Evolutionary conservation across 2,888 invertebrate species (phyloP).

Genomic region (Andrena hattorfiana): DNA sequence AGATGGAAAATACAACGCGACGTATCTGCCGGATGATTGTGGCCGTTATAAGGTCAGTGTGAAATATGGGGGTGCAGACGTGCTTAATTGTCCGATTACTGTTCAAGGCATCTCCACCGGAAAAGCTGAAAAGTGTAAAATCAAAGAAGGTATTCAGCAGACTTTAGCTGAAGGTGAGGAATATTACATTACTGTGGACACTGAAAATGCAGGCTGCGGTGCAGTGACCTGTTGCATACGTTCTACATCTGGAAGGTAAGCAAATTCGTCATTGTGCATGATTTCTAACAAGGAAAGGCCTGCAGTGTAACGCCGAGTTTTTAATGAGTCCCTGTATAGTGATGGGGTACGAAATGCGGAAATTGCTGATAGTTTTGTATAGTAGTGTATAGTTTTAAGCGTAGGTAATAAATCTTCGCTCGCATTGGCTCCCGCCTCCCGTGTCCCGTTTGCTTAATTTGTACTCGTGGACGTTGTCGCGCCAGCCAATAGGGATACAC

Average conservation of each 20-base stretch:
- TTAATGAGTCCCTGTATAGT: too few species aligned
- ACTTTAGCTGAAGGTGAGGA: constrained; percentile 92
- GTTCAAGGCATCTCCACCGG: constrained; percentile 92
- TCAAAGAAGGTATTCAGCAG: constrained; percentile 90
- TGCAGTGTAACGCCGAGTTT: too few species aligned
- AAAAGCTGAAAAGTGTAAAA: constrained; percentile 90
- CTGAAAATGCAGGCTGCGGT: constrained; percentile 92
- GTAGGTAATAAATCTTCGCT: too few species aligned
- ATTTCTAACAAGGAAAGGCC: neutral
- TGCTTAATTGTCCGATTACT: constrained; percentile 90
- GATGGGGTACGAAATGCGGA: too few species aligned
- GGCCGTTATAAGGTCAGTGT: constrained; percentile 92
- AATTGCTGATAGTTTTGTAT: too few species aligned
- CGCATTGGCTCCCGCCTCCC: too few species aligned
- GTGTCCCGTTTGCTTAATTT: too few species aligned
- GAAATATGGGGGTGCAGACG: constrained; percentile 92
- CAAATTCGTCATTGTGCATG: neutral
- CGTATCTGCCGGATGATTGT: constrained; percentile 92
- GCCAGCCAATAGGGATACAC: too few species aligned
- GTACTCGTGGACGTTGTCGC: too few species aligned
- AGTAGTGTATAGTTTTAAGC: too few species aligned
- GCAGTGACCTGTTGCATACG: constrained; percentile 94
- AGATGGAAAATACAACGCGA: constrained; percentile 90
- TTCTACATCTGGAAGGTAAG: constrained; percentile 90
- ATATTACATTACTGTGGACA: constrained; percentile 92